Percentiles rank a stretch among this genome's conserved stretches.
Conservation (phyloP, 2,888 invertebrate species). For the Pyrrhia umbra region DNA sequence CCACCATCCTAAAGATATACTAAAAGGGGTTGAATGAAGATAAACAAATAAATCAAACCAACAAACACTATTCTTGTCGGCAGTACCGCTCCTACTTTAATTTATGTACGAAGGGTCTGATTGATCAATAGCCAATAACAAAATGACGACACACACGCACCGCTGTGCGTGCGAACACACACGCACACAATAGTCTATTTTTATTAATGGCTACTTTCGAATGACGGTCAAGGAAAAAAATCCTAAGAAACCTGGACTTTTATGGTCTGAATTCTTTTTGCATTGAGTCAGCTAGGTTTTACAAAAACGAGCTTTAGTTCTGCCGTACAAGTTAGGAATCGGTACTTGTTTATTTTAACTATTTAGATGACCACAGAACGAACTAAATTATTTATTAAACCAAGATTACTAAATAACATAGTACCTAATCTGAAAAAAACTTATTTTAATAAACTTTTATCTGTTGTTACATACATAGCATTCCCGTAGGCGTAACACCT, state of each 20-base stretch:
- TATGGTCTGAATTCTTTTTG: not conserved
- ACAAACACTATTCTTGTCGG: slow-evolving; percentile 34
- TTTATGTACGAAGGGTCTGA: slow-evolving; percentile 68
- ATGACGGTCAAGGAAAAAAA: slow-evolving; percentile 23
- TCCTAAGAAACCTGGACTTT: not conserved
- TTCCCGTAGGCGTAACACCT: too few species aligned
- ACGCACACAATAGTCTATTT: not conserved
- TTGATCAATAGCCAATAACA: slow-evolving; percentile 71
- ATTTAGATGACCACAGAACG: too few species aligned
- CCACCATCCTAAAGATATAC: not conserved
- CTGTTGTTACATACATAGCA: too few species aligned
- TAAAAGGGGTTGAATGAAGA: not conserved
- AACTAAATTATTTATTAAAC: too few species aligned
- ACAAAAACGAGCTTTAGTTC: not conserved
- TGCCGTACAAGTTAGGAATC: too few species aligned
- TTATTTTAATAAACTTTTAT: too few species aligned
- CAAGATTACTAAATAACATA: too few species aligned
- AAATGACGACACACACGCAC: slow-evolving; percentile 41
- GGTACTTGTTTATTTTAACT: too few species aligned
- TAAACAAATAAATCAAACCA: slow-evolving; percentile 51
- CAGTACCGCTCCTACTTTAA: slow-evolving; percentile 43
- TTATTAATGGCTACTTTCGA: slow-evolving; percentile 25
- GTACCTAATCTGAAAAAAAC: too few species aligned
- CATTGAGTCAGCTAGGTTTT: not conserved
- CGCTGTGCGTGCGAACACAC: not conserved